Base-by-base conservation (phyloP, 2,888 invertebrate genomes). In the Habroteleia sp. region DNA sequence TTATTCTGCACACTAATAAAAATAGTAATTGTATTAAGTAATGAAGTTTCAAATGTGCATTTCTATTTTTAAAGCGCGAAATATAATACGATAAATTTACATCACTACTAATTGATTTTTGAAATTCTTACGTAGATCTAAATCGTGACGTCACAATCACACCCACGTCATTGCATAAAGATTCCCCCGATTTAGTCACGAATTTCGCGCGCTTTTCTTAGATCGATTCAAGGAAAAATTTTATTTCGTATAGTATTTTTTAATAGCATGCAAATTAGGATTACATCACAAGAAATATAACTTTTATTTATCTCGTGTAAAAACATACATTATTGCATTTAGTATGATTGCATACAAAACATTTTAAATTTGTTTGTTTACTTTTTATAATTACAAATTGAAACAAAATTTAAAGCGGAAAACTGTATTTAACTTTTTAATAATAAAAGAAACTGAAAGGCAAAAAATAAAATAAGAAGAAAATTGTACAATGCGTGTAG, bases 121-220 rank as follows among this genome's bases (percentile, higher is more conserved):
- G 31, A 29, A 48, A 33, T 33, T 11, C 11, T 11, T 2, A 10
- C 48, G 10, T 7, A 48, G 17, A 17, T 48, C 48, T 8, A 25
- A 8, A 37, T 52, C 27, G 52, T 39, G 37, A 37, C 37, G 37
- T 48, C 31, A 33, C 17, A 11, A 13, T 33, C 6, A 37, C 10
- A 10, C 10, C 5, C 52, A 16, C 52, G 52, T 52, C 52, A 52
- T 14, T 6, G 10, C 1, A 8, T 8, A 11, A 37, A 17, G 11
- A 52, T 27, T 52, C 16, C 37, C 10, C n/a, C n/a, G 14, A 10
- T 20, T 14, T 11, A 14, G 17, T 16, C 31, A 31, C 13, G 17
- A 46, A 46, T 16, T 23, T 31, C 16, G 29, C 16, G 14, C 14
- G 25, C 50, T 20, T 16, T 48, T 31, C 8, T 10, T 14, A 48